Base-by-base conservation (phyloP, 2,888 invertebrate species). In the Sipha maydis region DNA sequence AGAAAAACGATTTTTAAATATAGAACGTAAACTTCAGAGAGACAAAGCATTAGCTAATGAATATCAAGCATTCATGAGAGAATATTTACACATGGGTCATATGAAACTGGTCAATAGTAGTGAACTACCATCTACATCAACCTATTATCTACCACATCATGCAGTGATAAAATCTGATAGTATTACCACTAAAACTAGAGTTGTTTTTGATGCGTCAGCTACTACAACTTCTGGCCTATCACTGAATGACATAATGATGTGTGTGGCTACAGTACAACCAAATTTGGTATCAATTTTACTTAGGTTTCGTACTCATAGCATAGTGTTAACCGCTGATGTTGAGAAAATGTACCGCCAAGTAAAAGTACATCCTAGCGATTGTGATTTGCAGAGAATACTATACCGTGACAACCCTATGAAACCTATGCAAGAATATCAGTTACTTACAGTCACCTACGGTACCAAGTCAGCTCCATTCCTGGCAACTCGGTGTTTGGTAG, bases 311-410 rank as follows among this genome's bases (percentile, higher is more conserved):
- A 85, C 89, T 9, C 90, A 91, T 85, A 89, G 88, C 14, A 90
- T 90, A 34, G 91, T 91, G 0, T 89, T 92, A 25, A 91, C 91
- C 14, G 91, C 91, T 0, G 92, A 92, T 82, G 91, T 92, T 21
- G 91, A 90, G 38, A 92, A 92, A 89, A 92, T 92, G 91, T 92
- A 91, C 86, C 89, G 91, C 0, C 91, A 91, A 89, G 90, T 92
- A 14, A 21, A 71, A 0, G 86, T 92, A 0, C 80, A 90, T 54
- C 79, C 89, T 1, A 89, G 89, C 1, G 91, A 92, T 54, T 82
- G 90, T 38, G 76, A 91, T 56, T 90, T 91, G 14, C 92, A 92
- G 82, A 88, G 91, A 7, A 92, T 92, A 9, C 76, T 92, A 5
- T 92, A 92, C 92, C 80, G 91, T 56, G 78, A 90, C 8, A 67